Evolutionary conservation across 2,888 invertebrate genomes (phyloP).

Genomic region (Andrena bicolor): DNA sequence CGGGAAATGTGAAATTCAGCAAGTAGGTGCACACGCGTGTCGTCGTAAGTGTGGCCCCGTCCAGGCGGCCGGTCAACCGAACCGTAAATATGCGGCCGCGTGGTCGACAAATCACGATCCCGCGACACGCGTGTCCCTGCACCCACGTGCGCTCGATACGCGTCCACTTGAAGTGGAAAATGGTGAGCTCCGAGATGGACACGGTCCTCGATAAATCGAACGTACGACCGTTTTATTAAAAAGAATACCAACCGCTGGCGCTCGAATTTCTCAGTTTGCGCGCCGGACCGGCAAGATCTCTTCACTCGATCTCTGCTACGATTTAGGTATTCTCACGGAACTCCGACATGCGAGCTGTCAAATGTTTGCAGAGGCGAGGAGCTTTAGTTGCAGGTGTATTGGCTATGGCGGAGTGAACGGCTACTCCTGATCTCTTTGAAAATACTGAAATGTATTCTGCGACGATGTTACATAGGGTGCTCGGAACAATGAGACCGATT

Average conservation of each 20-base stretch:
- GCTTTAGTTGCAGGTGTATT: too few relatives aligned
- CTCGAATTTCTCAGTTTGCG: slow-evolving; percentile 24
- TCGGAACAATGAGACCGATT: too few relatives aligned
- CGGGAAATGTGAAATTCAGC: slow-evolving; percentile 76
- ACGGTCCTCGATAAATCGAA: slow-evolving; percentile 56
- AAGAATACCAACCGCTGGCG: slow-evolving; percentile 23
- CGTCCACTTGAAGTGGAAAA: slow-evolving; percentile 55
- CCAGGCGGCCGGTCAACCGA: slow-evolving; percentile 52
- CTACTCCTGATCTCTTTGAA: too few relatives aligned
- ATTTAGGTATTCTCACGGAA: slow-evolving; percentile 12
- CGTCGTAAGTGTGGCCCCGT: slow-evolving; percentile 21
- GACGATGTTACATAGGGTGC: too few relatives aligned
- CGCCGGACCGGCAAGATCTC: background rate
- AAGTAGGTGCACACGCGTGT: slow-evolving; percentile 59
- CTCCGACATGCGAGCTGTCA: background rate
- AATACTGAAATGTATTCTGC: too few relatives aligned
- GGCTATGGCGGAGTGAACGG: too few relatives aligned
- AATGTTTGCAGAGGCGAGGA: too few relatives aligned
- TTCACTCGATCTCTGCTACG: slow-evolving; percentile 16
- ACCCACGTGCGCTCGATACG: slow-evolving; percentile 48
- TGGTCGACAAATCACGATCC: slow-evolving; percentile 63
- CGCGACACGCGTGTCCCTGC: slow-evolving; percentile 31
- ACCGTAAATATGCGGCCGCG: slow-evolving; percentile 64
- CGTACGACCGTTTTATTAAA: slow-evolving; percentile 46
- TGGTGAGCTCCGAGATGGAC: slow-evolving; percentile 52